Evolutionary conservation across 2,113 vertebrate genomes (phyloP).

Genomic region (Corapipo altera): DNA sequence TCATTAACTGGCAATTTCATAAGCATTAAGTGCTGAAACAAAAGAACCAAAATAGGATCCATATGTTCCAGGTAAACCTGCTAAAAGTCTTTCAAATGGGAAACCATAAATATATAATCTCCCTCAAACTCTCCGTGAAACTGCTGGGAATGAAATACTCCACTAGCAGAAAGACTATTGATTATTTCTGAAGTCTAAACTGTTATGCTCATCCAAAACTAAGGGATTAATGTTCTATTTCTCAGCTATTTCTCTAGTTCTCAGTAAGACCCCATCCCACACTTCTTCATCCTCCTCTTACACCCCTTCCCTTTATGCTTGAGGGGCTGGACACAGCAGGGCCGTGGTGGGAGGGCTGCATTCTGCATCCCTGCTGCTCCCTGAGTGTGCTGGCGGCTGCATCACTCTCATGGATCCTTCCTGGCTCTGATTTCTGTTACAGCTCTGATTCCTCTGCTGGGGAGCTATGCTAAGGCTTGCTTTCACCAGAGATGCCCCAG

Average conservation of each 20-base stretch:
- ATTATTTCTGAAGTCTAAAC: background rate
- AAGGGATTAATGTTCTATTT: background rate
- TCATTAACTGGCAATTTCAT: slow-evolving; percentile 65
- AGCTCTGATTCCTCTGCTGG: background rate
- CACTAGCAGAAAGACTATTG: background rate
- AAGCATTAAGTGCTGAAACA: slow-evolving; percentile 65
- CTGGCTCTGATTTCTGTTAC: background rate
- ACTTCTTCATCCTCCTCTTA: background rate
- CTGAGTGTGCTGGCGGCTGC: accelerated
- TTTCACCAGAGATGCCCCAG: background rate
- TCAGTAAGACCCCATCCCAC: too few relatives aligned
- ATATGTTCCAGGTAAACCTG: slow-evolving; percentile 49
- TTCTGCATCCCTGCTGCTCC: accelerated
- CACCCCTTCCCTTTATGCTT: background rate
- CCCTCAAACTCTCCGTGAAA: background rate
- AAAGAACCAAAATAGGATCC: slow-evolving; percentile 62
- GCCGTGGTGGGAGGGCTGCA: background rate
- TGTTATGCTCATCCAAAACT: background rate
- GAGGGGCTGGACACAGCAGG: background rate
- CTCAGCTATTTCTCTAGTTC: background rate
- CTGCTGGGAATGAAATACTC: background rate
- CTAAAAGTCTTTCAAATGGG: slow-evolving; percentile 58
- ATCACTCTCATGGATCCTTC: accelerated
- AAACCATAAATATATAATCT: slow-evolving; percentile 56
- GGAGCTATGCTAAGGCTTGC: background rate